These are phyloP conservation scores for Theristicus caerulescens DNA, from an alignment of 2,113 vertebrate species.

Conservation along the genomic window DNA sequence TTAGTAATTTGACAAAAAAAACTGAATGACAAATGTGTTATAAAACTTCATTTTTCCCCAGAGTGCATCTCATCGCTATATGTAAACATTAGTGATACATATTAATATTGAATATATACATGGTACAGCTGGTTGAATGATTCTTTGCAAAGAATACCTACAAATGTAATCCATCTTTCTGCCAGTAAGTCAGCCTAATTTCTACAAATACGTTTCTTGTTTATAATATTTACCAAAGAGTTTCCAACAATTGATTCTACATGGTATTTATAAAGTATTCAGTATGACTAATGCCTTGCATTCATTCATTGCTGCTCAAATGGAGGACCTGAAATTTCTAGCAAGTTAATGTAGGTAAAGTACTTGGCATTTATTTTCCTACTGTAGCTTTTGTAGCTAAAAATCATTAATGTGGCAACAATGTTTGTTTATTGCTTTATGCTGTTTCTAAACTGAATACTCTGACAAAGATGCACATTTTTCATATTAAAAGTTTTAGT, in stretches of 20 bases:
- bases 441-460: background rate
- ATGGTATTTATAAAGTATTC: background rate
- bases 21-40: background rate
- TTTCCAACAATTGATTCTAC: constrained; percentile 13
- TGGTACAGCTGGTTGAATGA: background rate
- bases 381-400: background rate
- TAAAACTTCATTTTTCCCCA: background rate
- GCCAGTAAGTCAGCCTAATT: background rate
- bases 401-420: background rate
- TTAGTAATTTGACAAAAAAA: background rate
- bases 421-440: background rate
- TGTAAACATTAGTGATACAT: background rate
- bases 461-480: background rate
- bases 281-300: background rate
- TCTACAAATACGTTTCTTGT: background rate
- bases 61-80: background rate
- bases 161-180: background rate
- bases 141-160: background rate
- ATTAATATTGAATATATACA: background rate
- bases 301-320: background rate
- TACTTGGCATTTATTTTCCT: background rate
- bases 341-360: background rate
- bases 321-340: background rate
- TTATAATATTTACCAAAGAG: background rate
- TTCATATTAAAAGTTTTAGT: background rate